phyloP scores from a whole-genome alignment of 2,888 invertebrate genomes.

The Ditula angustiorana region DNA sequence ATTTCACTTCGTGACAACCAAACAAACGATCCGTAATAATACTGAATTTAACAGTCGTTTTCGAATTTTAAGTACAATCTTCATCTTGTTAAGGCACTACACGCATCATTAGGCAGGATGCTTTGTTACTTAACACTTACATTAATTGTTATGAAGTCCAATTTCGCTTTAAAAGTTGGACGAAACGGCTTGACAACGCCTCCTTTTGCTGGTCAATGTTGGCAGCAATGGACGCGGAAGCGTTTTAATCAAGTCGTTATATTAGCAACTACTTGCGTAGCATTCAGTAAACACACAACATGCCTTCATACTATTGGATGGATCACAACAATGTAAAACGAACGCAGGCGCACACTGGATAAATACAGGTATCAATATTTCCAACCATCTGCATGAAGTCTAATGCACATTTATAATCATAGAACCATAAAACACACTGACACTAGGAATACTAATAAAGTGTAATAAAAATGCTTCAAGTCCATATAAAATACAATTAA shows the following conservation, averaged over 20 bases:
- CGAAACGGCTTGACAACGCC: constrained; percentile 40
- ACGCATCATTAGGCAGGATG: constrained; percentile 71
- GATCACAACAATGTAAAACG: constrained; percentile 82
- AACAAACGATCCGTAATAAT: constrained; percentile 54
- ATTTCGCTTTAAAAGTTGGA: constrained; percentile 61
- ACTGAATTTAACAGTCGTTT: constrained; percentile 63
- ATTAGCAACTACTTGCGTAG: constrained; percentile 46
- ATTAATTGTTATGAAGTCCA: constrained; percentile 74
- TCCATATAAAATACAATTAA: constrained; percentile 12
- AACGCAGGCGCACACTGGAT: constrained; percentile 82
- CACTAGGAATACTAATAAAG: neutral
- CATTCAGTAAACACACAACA: constrained; percentile 70
- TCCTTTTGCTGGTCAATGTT: constrained; percentile 17
- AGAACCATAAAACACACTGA: constrained; percentile 13
- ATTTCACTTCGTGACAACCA: constrained; percentile 33
- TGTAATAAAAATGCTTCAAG: constrained; percentile 1
- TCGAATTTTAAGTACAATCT: constrained; percentile 58
- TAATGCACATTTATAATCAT: constrained; percentile 33
- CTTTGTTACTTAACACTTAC: constrained; percentile 72
- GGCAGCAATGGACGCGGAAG: constrained; percentile 37
- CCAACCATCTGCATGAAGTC: constrained; percentile 34
- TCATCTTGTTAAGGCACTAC: constrained; percentile 63
- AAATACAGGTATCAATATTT: constrained; percentile 84
- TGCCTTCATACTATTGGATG: constrained; percentile 81
- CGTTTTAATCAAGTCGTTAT: constrained; percentile 33